Conservation (phyloP, 1,140 invertebrate genomes). For the Belonocnema kinseyi region DNA sequence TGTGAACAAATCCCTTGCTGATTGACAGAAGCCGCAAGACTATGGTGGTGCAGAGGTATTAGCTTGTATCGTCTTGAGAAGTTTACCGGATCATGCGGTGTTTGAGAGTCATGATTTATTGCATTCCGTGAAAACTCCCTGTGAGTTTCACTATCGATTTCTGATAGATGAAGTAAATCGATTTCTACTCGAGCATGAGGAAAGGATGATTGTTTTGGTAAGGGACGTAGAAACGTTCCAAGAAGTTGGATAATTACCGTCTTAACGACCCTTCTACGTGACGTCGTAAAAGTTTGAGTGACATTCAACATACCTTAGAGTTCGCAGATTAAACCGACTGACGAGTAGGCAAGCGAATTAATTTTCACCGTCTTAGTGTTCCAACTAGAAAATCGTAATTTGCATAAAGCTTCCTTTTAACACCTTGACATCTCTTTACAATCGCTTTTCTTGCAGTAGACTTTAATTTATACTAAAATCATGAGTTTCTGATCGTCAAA, state of each 20-base stretch:
- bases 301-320: not conserved
- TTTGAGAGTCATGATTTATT: constrained; percentile 6
- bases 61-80: not conserved
- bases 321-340: no score
- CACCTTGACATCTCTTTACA: no score
- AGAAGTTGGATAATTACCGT: not conserved
- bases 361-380: no score
- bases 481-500: no score
- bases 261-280: not conserved
- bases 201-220: constrained; percentile 17
- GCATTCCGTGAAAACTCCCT: not conserved
- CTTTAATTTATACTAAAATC: no score
- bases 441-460: no score
- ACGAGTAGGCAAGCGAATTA: no score
- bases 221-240: not conserved
- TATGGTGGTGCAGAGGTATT: not conserved
- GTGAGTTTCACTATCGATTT: not conserved
- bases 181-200: not conserved
- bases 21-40: not conserved
- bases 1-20: constrained; percentile 14
- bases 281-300: not conserved
- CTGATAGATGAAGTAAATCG: not conserved
- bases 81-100: not conserved
- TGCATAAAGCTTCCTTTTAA: no score
- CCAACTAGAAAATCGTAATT: no score